Evolutionary conservation across 2,113 vertebrate genomes (phyloP).

Genomic region (Ceratotherium simum): DNA sequence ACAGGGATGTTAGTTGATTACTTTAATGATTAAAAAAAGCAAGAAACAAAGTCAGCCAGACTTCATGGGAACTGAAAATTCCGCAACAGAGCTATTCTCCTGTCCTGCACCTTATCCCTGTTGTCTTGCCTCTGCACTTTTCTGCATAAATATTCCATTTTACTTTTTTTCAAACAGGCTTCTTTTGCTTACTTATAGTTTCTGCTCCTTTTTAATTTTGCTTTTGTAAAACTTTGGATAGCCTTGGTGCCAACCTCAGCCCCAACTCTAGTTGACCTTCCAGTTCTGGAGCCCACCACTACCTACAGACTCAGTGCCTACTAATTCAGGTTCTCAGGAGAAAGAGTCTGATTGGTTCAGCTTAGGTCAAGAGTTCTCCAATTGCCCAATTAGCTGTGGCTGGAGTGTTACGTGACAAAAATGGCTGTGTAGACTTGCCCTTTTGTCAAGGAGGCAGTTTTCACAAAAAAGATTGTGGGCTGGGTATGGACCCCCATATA

Average conservation of each 20-base stretch:
- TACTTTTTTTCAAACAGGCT: background rate
- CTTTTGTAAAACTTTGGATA: slow-evolving; percentile 40
- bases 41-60: slow-evolving; percentile 1
- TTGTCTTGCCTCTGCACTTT: background rate
- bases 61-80: slow-evolving; percentile 24
- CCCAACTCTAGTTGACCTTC: background rate
- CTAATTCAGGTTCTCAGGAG: background rate
- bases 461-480: background rate
- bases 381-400: background rate
- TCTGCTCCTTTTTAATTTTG: slow-evolving; percentile 7
- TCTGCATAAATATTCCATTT: background rate
- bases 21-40: background rate
- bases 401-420: background rate
- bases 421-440: background rate
- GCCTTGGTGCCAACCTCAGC: background rate
- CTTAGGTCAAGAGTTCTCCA: background rate
- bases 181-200: background rate
- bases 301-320: background rate
- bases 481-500: background rate
- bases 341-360: background rate
- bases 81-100: background rate
- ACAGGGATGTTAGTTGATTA: background rate
- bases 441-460: slow-evolving; percentile 44
- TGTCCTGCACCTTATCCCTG: background rate
- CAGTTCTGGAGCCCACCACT: background rate